Base-by-base conservation (phyloP, 2,797 vertebrate species). In the Sphenopsis melanotis region DNA sequence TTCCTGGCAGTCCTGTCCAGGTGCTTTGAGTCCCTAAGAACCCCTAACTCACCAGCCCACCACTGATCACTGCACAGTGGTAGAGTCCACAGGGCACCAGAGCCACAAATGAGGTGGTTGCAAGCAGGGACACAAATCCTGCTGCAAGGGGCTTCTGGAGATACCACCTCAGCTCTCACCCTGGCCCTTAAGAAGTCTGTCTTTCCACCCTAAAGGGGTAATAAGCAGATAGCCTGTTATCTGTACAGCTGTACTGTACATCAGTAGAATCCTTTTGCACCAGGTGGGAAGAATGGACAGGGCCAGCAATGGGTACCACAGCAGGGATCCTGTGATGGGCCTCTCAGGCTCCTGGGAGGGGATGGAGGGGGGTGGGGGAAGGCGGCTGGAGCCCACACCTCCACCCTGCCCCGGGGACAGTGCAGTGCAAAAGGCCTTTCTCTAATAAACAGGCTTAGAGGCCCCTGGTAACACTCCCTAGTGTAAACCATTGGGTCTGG, bases 311-410 rank as follows among this genome's bases (percentile, higher is more conserved):
- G 19, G 52, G 15, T 37, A 41, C 30, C 39, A 36, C 59, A 60
- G 59, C 32, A 60, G 22, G 44, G 41, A 47, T 46, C 9, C 20
- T 36, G 15, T 41, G 50, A 34, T 49, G 50, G 23, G 46, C 2
- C 12, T 11, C 36, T 71, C 50, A 55, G 30, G 11, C 41, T 72
- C 8, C 12, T 12, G 20, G 27, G 7, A 2, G 5, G 6, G 1
- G 5, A 20, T 53, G 49, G 30, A 42, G 3, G 3, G 4, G 3
- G 3, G 2, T 36, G 27, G 27, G 23, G 11, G 3, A 20, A 36
- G 4, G 42, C 26, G 44, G 12, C 29, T 82, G 56, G 10, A 89
- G 27, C 36, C 27, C 24, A 53, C 29, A 57, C 4, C 17, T 77
- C 49, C 11, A 36, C 8, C 27, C 46, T 39, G 37, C 3, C 0